Evolutionary conservation across 2,888 invertebrate species (phyloP), one percentile per base, ranked within the genome.

Genomic region (Copidosoma aretas): DNA sequence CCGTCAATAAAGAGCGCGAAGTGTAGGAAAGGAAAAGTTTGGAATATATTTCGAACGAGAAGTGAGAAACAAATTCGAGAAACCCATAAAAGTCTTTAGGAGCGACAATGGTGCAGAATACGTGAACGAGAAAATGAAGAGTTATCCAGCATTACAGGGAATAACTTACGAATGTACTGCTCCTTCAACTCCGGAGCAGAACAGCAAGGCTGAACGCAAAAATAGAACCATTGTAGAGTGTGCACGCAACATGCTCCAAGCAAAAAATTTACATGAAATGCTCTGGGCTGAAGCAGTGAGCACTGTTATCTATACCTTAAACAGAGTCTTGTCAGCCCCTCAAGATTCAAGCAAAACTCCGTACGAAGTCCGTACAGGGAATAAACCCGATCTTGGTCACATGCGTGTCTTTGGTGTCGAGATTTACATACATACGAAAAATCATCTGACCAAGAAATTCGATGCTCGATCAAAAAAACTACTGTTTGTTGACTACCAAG

Each of bases 241-340:
- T 53, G 67, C 74, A 1, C 53, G 73, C 17, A 71, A 72, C 10
- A 73, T 75, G 74, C n/a, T 75, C 0, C 54, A 62, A 10, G 71
- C 67, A 5, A 69, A 71, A 46, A n/a, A 64, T 17, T 46, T 74
- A 0, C 70, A 71, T 12, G 32, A n/a, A 10, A 43, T 10, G 0
- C 25, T 74, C 17, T 76, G 75, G 74, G 73, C 77, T 0, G 80
- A 82, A 68, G 74, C 74, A 0, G 70, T 71, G 4, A 73, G 64
- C 43, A 72, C 71, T 10, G 72, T 73, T 1, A 78, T 78, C 61
- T 73, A 80, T 59, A 24, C 78, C 10, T 60, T 72, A 0, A 74
- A 75, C 43, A 22, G 73, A n/a, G 53, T 25, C 1, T 57, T 58
- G 51, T 43, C 46, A n/a, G 15, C 39, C 32, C 41, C 49, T 46